phyloP scores from a whole-genome alignment of 2,797 vertebrate species.

The Rhinella marina region DNA sequence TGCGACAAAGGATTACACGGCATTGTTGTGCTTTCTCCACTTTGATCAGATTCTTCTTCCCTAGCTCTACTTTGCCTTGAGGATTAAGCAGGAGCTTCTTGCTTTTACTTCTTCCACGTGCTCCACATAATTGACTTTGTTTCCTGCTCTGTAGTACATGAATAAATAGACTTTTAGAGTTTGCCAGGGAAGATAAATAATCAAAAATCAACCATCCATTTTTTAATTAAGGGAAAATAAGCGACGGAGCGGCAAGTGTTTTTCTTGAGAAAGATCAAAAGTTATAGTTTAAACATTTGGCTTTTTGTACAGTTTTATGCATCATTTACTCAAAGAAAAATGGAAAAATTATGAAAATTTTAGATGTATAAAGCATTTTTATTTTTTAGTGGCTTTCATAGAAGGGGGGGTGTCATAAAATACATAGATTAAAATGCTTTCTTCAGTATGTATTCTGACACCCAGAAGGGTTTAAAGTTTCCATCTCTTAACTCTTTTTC shows the following conservation, averaged over 20 bases:
- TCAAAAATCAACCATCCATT: conserved; percentile 41
- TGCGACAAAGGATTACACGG: conserved; percentile 17
- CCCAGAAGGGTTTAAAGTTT: no score
- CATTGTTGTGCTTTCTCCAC: conserved; percentile 15
- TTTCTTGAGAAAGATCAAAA: conserved; percentile 19
- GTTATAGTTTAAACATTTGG: neutral
- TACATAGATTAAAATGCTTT: neutral
- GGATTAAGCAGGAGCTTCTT: conserved; percentile 34
- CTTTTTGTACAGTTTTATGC: conserved; percentile 8
- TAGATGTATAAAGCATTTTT: neutral
- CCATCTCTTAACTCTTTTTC: neutral
- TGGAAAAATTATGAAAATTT: neutral
- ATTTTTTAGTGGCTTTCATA: neutral
- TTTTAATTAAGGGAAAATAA: conserved; percentile 32
- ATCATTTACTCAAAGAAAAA: neutral
- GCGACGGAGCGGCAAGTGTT: neutral
- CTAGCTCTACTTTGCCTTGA: neutral
- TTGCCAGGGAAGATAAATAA: conserved; percentile 35
- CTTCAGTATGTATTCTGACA: no score
- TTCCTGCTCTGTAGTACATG: neutral
- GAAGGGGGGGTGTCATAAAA: neutral
- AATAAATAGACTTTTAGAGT: conserved; percentile 43
- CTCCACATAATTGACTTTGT: conserved; percentile 34
- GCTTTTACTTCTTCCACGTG: neutral
- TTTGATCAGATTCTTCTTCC: conserved; percentile 34